Evolutionary conservation across 2,113 vertebrate species (phyloP), one percentile per base, ranked within the genome.

Genomic region (Raja brachyura): DNA sequence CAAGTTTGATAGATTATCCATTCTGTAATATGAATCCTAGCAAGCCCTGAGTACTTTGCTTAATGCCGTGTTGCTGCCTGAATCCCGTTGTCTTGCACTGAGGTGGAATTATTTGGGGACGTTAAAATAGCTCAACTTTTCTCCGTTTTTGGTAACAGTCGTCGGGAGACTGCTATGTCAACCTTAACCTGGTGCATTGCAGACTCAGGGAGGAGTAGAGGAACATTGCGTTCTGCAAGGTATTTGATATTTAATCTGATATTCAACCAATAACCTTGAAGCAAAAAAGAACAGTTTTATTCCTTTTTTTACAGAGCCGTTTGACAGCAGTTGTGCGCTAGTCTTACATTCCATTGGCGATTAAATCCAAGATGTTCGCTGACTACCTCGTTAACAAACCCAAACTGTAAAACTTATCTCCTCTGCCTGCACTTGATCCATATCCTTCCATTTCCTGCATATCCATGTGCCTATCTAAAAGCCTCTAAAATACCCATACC

Each of bases 201-300:
- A 10, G 39, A 59, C 10, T 14, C 81, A 85, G 10, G 25, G 54
- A 59, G 81, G 54, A 85, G 9, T 4, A 28, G 25, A 61, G 54
- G 56, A 85, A 85, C 81, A 85, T n/a, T 59, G 59, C 61, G 81
- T 85, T 13, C 81, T 13, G 10, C 61, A 20, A 85, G 25, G 81
- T 28, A 61, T 85, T 85, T 61, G 81, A 85, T 85, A 85, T 61
- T 13, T 85, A 22, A 61, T 85, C 22, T 85, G 81, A 61, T 61
- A 28, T 22, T 85, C 25, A 85, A 11, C 4, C 81, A 59, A 10
- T 25, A 85, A 85, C 81, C 54, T 81, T 54, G 5, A 54, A 4
- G 56, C 81, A 85, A 11, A 61, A 61, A 28, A 85, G 56, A 61
- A 85, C 4, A 85, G 81, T 28, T 61, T 48, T 7, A 39, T 6